Conservation (phyloP, 1,140 invertebrate genomes). For the Conus ventricosus region DNA sequence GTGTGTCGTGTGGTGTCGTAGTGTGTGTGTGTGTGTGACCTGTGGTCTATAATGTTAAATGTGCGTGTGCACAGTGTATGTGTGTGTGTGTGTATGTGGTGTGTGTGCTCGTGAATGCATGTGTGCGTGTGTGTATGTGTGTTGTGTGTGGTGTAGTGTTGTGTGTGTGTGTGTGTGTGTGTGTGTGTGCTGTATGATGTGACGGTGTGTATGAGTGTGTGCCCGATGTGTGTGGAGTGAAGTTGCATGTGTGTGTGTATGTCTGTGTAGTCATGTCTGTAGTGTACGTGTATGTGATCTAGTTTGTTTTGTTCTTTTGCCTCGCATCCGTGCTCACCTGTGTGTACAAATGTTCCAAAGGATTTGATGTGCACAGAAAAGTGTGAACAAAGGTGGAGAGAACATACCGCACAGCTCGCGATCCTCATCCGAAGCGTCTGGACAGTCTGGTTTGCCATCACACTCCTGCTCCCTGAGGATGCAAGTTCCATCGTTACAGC, state of each 20-base stretch:
- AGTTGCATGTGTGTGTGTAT: neutral
- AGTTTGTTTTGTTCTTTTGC: no score
- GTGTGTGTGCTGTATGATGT: neutral
- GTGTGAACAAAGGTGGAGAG: neutral
- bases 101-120: neutral
- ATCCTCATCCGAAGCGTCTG: conserved; percentile 77
- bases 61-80: neutral
- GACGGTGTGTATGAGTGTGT: neutral
- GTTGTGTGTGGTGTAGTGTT: conserved; percentile 10
- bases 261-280: neutral
- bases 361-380: neutral
- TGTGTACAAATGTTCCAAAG: neutral
- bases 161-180: neutral
- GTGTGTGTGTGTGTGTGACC: neutral
- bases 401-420: conserved; percentile 73
- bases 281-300: no score
- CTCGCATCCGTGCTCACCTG: no score
- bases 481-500: conserved; percentile 57
- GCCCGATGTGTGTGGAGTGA: neutral
- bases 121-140: neutral
- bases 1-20: neutral
- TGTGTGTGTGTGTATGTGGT: neutral
- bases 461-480: conserved; percentile 61
- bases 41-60: no score
- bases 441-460: conserved; percentile 80